Evolutionary conservation across 2,797 vertebrate genomes (phyloP), one percentile per base, ranked within the genome.

Genomic region (Tragelaphus oryx): DNA sequence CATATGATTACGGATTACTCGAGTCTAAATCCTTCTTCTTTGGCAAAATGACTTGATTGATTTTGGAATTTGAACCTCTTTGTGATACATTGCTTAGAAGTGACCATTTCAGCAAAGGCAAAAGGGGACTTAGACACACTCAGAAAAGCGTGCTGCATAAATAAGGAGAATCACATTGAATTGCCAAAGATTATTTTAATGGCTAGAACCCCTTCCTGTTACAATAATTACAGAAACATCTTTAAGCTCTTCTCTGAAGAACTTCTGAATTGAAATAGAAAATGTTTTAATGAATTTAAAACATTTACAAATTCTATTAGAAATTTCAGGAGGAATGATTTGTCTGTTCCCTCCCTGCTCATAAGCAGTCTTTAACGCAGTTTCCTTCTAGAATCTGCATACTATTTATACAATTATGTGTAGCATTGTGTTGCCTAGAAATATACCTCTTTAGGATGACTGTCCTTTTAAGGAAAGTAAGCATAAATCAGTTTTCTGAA

Each of bases 181-280:
- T 98, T 98, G 97, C 93, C 94, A 97, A 95, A 98, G 97, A 98
- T 98, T 98, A 98, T 98, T 98, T 98, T 98, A 98, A 98, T 98
- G 98, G 96, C 97, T 96, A 0, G 0, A 98, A 91, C 92, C 97
- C 97, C 96, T 97, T 97, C 97, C 96, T 98, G 95, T 97, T 97
- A 96, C 30, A 95, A 91, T 98, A 98, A 98, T 98, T 98, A 98
- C 95, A 97, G 95, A 89, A 85, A 68, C 95, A 97, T 91, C 97
- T 98, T 98, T 96, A 96, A 98, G 88, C 93, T 96, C 79, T 95
- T 97, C 91, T 95, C 76, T 52, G 91, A 95, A 94, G 92, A 98
- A 98, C 97, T 97, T 97, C 97, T 60, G 48, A 96, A 95, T 90
- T 37, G 46, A 97, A 98, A 97, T 46, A 97, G 83, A 92, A 92